Evolutionary conservation across 2,888 invertebrate species (phyloP).

Genomic region (Phengaris arion): DNA sequence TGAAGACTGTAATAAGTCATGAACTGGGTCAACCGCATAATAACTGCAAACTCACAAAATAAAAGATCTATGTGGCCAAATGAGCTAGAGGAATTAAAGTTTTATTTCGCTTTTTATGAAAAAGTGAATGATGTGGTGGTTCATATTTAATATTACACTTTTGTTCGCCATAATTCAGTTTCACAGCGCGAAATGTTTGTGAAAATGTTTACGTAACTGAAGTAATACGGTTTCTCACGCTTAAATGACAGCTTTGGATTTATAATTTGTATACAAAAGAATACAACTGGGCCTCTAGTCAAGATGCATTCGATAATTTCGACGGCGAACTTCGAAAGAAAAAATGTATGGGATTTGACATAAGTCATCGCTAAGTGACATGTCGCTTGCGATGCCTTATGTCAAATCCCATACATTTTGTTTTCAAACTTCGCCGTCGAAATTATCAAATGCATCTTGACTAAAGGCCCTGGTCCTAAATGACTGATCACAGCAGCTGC

Average conservation of each 20-base stretch:
- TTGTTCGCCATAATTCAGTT: conserved; percentile 6
- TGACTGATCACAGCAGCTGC: no score
- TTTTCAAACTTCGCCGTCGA: no score
- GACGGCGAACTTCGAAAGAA: no score
- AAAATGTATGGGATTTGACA: no score
- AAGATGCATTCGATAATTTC: no score
- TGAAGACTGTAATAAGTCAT: conserved; percentile 26
- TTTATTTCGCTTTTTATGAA: conserved; percentile 11
- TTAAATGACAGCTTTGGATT: not conserved
- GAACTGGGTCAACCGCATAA: conserved; percentile 26
- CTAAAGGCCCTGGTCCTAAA: no score
- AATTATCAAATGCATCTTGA: no score
- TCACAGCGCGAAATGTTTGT: not conserved
- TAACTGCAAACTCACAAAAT: conserved; percentile 23
- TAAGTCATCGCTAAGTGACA: no score
- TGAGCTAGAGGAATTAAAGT: conserved; percentile 22
- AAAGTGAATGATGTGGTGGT: conserved; percentile 11
- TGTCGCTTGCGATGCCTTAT: no score
- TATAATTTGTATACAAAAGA: not conserved
- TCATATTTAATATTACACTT: not conserved
- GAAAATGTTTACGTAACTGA: conserved; percentile 12
- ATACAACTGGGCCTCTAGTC: no score
- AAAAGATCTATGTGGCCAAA: conserved; percentile 24
- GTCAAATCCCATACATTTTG: no score
- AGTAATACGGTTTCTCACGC: not conserved